Conservation (phyloP, 2,797 vertebrate species). For the Hydrophis major region DNA sequence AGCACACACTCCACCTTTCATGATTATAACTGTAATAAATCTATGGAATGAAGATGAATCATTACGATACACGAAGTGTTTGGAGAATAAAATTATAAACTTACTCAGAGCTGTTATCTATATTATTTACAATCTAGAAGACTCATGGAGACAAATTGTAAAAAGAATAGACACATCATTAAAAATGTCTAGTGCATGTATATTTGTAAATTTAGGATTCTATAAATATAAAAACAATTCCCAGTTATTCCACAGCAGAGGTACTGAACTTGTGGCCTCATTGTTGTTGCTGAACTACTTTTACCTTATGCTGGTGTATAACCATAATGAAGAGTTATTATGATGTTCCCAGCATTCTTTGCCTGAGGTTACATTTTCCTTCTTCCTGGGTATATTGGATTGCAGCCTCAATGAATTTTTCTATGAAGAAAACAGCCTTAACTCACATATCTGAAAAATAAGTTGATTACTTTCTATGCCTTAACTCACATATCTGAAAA, state of each 20-base stretch:
- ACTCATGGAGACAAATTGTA: constrained; percentile 7
- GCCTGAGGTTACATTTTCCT: neutral
- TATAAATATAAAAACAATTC: neutral
- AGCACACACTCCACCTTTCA: neutral
- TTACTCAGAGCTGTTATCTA: neutral
- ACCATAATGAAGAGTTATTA: neutral
- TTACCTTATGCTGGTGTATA: neutral
- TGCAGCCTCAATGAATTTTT: neutral
- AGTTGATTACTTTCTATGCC: no score
- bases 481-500: neutral
- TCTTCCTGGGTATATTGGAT: neutral
- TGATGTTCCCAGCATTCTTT: neutral
- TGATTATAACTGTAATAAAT: neutral
- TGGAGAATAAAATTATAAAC: constrained; percentile 4
- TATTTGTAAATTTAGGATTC: neutral
- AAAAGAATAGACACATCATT: neutral
- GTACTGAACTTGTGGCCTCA: neutral
- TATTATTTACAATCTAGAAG: constrained; percentile 19
- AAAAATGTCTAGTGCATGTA: neutral
- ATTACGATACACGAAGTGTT: neutral
- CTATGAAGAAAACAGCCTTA: neutral
- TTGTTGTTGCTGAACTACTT: neutral
- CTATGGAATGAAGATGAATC: neutral
- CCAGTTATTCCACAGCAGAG: neutral
- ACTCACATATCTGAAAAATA: neutral